phyloP scores from a whole-genome alignment of 2,797 vertebrate genomes.

The Uromys caudimaculatus region DNA sequence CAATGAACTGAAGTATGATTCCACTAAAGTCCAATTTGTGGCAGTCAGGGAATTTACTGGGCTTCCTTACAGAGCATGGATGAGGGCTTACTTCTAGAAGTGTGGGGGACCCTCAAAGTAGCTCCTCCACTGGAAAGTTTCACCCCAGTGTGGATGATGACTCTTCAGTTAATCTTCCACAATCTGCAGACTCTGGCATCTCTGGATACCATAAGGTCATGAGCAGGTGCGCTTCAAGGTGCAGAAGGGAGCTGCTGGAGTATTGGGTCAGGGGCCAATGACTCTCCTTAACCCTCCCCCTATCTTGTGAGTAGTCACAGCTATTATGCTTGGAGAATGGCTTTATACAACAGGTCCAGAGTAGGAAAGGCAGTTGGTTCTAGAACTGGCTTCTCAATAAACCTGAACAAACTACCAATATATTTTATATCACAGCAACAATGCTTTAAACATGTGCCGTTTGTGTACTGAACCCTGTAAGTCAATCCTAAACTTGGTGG shows the following conservation, averaged over 20 bases:
- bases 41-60: background rate
- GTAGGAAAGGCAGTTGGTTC: background rate
- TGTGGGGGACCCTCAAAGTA: background rate
- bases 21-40: background rate
- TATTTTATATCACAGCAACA: background rate
- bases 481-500: background rate
- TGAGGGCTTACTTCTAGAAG: background rate
- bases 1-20: background rate
- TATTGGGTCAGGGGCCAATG: background rate
- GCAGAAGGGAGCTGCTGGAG: background rate
- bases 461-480: constrained; percentile 10
- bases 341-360: background rate
- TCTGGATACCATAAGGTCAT: background rate
- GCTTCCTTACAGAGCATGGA: background rate
- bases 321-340: background rate
- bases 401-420: background rate
- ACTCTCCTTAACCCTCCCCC: too few species aligned
- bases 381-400: background rate
- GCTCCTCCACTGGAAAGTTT: background rate
- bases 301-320: background rate
- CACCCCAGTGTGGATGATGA: background rate
- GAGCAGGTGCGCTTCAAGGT: background rate
- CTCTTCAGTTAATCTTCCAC: background rate
- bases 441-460: background rate
- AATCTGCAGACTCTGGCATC: background rate